Evolutionary conservation across 2,888 invertebrate genomes (phyloP).

Genomic region (Lydus trimaculatus): DNA sequence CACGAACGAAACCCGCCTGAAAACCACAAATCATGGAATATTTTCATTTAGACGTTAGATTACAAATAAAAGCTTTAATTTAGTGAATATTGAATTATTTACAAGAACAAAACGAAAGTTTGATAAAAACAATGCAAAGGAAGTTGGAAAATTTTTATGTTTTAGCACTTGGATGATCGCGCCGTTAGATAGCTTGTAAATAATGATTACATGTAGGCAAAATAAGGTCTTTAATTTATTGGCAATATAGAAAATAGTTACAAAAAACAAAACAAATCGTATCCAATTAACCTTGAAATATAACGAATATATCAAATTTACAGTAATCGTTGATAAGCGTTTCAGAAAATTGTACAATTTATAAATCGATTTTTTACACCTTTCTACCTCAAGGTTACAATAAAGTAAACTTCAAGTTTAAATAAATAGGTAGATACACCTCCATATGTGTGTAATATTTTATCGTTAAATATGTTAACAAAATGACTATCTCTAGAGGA

Average conservation of each 20-base stretch:
- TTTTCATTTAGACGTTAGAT: not conserved
- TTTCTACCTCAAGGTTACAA: not conserved
- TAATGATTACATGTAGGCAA: not conserved
- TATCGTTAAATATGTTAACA: not conserved
- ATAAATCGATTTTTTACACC: conserved; percentile 3
- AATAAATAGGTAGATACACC: not conserved
- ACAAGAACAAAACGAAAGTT: not conserved
- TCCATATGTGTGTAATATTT: not conserved
- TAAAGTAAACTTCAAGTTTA: not conserved
- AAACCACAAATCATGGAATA: not conserved
- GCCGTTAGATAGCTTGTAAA: not conserved
- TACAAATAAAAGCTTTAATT: not conserved
- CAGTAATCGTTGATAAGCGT: not conserved
- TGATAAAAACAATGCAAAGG: not conserved
- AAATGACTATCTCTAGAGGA: not conserved
- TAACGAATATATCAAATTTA: not conserved
- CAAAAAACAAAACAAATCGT: not conserved
- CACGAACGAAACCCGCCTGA: not conserved
- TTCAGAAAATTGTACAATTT: not conserved
- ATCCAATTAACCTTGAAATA: not conserved
- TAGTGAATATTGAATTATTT: not conserved
- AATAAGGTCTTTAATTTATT: not conserved
- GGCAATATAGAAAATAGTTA: not conserved
- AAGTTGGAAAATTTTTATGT: not conserved
- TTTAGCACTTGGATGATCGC: not conserved